Conservation (phyloP, 2,797 vertebrate species). For the Sorex maritimensis region DNA sequence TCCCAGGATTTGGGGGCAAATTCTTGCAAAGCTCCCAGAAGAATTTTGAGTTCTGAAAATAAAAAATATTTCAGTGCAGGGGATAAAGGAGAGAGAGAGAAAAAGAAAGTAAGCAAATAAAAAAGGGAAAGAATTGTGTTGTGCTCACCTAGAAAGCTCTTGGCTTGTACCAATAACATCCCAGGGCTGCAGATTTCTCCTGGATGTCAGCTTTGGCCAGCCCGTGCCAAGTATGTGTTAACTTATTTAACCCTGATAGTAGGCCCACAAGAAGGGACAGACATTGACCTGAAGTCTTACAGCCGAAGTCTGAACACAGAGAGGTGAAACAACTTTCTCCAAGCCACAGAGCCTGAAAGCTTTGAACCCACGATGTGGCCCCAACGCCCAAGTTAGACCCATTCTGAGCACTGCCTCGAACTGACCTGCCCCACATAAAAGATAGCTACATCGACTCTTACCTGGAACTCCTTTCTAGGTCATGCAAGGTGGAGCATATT, state of each 20-base stretch:
- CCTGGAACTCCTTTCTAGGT: neutral
- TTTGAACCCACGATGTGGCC: neutral
- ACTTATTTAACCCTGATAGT: neutral
- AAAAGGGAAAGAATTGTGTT: neutral
- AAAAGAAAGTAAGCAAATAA: neutral
- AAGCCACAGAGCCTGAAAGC: neutral
- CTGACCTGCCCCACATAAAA: neutral
- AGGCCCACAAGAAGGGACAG: neutral
- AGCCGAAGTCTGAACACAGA: conserved; percentile 8
- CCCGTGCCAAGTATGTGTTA: neutral
- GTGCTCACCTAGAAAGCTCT: neutral
- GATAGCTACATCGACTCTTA: neutral
- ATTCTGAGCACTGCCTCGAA: neutral
- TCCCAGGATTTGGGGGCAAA: conserved; percentile 81
- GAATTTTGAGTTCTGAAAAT: conserved; percentile 79
- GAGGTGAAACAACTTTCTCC: neutral
- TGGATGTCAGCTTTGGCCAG: neutral
- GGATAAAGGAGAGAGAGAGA: neutral
- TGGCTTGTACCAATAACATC: neutral
- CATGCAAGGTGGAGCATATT: neutral
- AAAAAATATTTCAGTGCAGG: conserved; percentile 26
- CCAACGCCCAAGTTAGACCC: neutral
- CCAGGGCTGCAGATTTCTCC: neutral
- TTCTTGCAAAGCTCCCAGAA: conserved; percentile 81
- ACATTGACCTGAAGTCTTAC: neutral